Percentiles rank a stretch among this genome's conserved stretches.
phyloP scores from a whole-genome alignment of 1,140 invertebrate genomes.

The Ectropis grisescens region DNA sequence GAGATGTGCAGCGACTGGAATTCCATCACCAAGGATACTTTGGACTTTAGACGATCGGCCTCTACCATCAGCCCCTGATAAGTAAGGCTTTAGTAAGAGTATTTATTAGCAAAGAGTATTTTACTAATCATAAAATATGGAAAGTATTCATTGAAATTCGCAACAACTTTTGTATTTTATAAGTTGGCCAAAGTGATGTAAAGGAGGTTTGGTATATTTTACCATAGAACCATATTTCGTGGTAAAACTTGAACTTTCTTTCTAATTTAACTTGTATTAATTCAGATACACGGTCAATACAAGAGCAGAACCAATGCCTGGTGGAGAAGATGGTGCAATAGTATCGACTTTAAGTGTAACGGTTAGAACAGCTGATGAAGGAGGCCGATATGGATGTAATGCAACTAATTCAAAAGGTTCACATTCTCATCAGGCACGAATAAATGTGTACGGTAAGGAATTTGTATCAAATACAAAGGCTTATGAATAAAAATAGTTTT shows the following conservation, averaged over 20 bases:
- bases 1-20: slow-evolving; percentile 46
- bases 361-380: slow-evolving; percentile 53
- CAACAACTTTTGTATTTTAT: too few species aligned
- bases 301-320: slow-evolving; percentile 45
- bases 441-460: slow-evolving; percentile 58
- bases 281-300: slow-evolving; percentile 61
- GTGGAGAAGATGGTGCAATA: slow-evolving; percentile 50
- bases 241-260: too few species aligned
- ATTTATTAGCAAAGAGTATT: too few species aligned
- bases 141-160: too few species aligned
- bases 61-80: slow-evolving; percentile 48
- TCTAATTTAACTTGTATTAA: too few species aligned
- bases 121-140: too few species aligned
- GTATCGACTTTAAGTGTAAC: slow-evolving; percentile 57
- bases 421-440: slow-evolving; percentile 48
- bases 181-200: too few species aligned
- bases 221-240: too few species aligned
- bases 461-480: background rate
- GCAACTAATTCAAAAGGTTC: slow-evolving; percentile 54
- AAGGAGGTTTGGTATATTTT: too few species aligned
- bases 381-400: slow-evolving; percentile 56
- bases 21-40: slow-evolving; percentile 47
- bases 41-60: slow-evolving; percentile 60
- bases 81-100: slow-evolving; percentile 31
- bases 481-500: slow-evolving; percentile 1